Evolutionary conservation across 2,797 vertebrate species (phyloP).

Genomic region (Xenentodon cancila): DNA sequence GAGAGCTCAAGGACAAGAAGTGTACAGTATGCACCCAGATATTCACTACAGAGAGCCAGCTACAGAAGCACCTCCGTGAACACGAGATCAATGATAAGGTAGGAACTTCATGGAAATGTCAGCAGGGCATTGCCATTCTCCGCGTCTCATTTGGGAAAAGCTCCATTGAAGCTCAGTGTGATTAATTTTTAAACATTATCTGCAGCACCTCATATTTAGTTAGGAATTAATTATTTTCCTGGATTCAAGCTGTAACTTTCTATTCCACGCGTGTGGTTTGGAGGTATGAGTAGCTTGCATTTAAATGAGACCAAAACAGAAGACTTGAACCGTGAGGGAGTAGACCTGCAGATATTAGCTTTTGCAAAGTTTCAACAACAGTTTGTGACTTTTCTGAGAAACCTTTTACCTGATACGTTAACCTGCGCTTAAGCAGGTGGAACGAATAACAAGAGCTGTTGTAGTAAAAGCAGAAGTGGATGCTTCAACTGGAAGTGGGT

Average conservation of each 20-base stretch:
- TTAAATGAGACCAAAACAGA: not conserved
- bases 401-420: not conserved
- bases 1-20: conserved; percentile 85
- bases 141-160: not conserved
- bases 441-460: too few species aligned
- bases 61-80: conserved; percentile 94
- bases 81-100: conserved; percentile 98
- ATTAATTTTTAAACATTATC: not conserved
- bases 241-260: not conserved
- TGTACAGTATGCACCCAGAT: conserved; percentile 91
- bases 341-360: not conserved
- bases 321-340: not conserved
- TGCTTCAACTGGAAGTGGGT: too few species aligned
- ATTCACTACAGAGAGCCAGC: conserved; percentile 92
- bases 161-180: not conserved
- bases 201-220: not conserved
- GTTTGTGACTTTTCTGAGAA: not conserved
- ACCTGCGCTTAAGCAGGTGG: too few species aligned
- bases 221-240: not conserved
- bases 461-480: too few species aligned
- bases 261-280: not conserved
- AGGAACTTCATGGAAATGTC: conserved; percentile 19
- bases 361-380: not conserved
- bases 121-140: not conserved
- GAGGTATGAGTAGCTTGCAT: not conserved